Base-by-base conservation (phyloP, 2,797 vertebrate species). In the Lithobates pipiens region DNA sequence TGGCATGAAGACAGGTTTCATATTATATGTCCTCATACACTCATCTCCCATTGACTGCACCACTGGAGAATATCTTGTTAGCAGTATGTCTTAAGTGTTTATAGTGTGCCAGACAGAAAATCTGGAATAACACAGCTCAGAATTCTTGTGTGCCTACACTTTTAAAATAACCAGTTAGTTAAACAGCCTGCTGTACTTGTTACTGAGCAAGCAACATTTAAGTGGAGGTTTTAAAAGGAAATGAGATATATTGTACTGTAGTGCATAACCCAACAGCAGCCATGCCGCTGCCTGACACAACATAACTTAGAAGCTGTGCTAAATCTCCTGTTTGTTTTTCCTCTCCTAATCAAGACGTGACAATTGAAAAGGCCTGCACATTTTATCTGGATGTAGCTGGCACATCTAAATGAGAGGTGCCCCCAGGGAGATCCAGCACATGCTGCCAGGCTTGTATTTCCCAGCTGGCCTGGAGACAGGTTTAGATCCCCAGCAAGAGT, bases 21-120 rank as follows among this genome's bases (percentile, higher is more conserved):
- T 76, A 83, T 83, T 83, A 70, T 83, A 72, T 85, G 57, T 85
- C 77, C 71, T 80, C 21, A 72, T 80, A 63, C 77, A 74, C 76
- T 85, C 83, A 85, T 85, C 83, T 85, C 84, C 80, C 44, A 80
- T 67, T 80, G 77, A 69, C 21, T 25, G 63, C 21, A 73, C 71
- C 72, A 46, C 78, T 69, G 72, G 54, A 76, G 84, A 86, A 74
- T 81, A 86, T 81, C 78, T 86, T 71, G 73, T 81, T 81, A 81
- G 72, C 78, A 76, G 78, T 61, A 65, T 82, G 72, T 86, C 72
- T 81, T 81, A 69, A 85, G 69, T 85, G 83, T 67, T 72, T 80
- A 80, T 80, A 86, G 25, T 65, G 84, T 70, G 72, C 78, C 73
- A 81, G 65, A 86, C 32, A 76, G 46, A 76, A 77, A 86, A 86